These are phyloP conservation scores for Prietella phreatophila DNA, from an alignment of 2,113 vertebrate species.

Conservation along the genomic window DNA sequence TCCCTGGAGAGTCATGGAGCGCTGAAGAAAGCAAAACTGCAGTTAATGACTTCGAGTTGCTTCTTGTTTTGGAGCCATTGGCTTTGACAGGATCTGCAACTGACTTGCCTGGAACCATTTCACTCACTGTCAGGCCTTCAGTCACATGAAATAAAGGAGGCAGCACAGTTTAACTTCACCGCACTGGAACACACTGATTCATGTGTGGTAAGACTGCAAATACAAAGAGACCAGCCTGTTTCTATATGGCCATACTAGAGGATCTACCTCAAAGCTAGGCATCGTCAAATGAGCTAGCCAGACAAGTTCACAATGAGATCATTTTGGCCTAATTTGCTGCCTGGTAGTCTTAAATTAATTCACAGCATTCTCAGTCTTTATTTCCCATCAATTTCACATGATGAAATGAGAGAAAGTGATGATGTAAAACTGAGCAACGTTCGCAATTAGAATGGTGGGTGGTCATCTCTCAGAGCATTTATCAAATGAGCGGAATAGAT, in stretches of 20 bases:
- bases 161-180: conserved; percentile 6
- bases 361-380: neutral
- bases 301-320: neutral
- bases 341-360: neutral
- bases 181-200: neutral
- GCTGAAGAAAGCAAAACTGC: neutral
- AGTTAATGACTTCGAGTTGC: neutral
- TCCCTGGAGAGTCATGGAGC: neutral
- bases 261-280: neutral
- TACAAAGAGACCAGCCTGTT: neutral
- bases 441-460: conserved; percentile 34
- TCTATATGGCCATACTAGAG: neutral
- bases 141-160: conserved; percentile 3
- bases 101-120: conserved; percentile 5
- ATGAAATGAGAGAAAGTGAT: conserved; percentile 34
- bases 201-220: conserved; percentile 5
- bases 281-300: neutral
- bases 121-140: conserved; percentile 2
- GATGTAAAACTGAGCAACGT: conserved; percentile 36
- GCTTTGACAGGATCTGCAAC: neutral
- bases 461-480: conserved; percentile 28
- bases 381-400: conserved; percentile 16
- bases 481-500: conserved; percentile 42
- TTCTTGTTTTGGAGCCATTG: neutral
- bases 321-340: neutral